These are phyloP conservation scores for Sisor rabdophorus DNA, from an alignment of 2,113 vertebrate species.

Conservation along the genomic window DNA sequence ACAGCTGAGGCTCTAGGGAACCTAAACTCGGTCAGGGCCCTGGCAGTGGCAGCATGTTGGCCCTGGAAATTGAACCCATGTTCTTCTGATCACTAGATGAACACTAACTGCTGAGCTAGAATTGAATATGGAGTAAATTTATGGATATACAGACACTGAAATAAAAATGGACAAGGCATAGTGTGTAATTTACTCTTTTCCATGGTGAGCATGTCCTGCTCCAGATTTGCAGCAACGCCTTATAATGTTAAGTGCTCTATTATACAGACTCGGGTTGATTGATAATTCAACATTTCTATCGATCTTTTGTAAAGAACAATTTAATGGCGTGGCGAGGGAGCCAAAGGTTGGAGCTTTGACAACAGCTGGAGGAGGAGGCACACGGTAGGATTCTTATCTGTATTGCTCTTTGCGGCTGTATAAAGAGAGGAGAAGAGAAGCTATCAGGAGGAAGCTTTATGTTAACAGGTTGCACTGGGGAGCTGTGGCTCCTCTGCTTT, in stretches of 20 bases:
- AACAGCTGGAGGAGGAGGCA: not conserved
- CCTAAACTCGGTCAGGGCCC: too few relatives aligned
- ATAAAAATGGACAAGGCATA: not conserved
- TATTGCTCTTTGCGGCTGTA: not conserved
- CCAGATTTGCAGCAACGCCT: constrained; percentile 12
- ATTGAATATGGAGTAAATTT: not conserved
- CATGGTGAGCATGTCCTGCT: not conserved
- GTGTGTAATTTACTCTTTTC: constrained; percentile 15
- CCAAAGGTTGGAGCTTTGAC: not conserved
- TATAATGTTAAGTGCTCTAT: constrained; percentile 29
- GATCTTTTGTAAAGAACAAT: constrained; percentile 25
- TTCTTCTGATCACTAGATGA: too few relatives aligned
- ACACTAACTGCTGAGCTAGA: too few relatives aligned
- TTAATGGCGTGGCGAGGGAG: constrained; percentile 22
- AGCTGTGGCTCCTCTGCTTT: not conserved
- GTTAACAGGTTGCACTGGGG: not conserved
- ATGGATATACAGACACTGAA: not conserved
- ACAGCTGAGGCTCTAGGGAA: too few relatives aligned
- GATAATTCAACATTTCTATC: constrained; percentile 33
- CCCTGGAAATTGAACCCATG: too few relatives aligned
- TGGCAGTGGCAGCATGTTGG: too few relatives aligned
- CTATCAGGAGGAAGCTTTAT: not conserved
- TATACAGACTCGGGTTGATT: constrained; percentile 18
- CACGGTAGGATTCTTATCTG: not conserved
- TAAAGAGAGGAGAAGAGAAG: not conserved